A percentile compares a stretch with the other conserved stretches of the same genome.
phyloP scores from a whole-genome alignment of 2,888 invertebrate genomes.

The Agrochola macilenta region DNA sequence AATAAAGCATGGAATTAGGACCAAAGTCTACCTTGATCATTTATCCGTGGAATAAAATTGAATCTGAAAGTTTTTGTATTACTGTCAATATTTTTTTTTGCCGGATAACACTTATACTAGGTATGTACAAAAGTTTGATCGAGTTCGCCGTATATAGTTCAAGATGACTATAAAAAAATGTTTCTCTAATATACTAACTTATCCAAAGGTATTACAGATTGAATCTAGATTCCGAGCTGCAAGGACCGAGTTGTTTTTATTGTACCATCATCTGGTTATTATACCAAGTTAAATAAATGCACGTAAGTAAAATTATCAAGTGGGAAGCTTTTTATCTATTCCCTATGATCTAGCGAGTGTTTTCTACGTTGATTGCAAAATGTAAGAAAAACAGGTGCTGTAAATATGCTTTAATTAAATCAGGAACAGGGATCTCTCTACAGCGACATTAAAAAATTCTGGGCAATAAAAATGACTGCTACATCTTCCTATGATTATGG shows the following conservation, averaged over 20 bases:
- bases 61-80: not conserved
- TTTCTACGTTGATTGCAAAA: conserved; percentile 18
- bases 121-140: too few relatives aligned
- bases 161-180: not conserved
- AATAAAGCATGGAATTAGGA: not conserved
- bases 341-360: conserved; percentile 16
- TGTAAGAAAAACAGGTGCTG: conserved; percentile 13
- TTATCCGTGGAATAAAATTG: not conserved
- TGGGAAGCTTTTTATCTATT: conserved; percentile 36
- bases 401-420: conserved; percentile 20
- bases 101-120: not conserved
- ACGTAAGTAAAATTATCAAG: conserved; percentile 28
- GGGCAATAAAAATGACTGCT: not conserved
- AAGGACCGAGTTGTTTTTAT: conserved; percentile 17
- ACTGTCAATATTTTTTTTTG: not conserved
- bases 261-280: conserved; percentile 25
- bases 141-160: not conserved
- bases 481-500: not conserved
- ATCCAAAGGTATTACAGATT: not conserved
- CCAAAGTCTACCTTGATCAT: not conserved
- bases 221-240: not conserved
- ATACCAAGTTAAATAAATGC: conserved; percentile 54
- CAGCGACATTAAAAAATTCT: not conserved
- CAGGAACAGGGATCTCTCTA: not conserved
- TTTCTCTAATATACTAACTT: not conserved